Percentiles rank a stretch among this genome's conserved stretches.
These are phyloP conservation scores for Panagrolaimus sp. DNA, from an alignment of 1,140 invertebrate species.

Conservation along the genomic window DNA sequence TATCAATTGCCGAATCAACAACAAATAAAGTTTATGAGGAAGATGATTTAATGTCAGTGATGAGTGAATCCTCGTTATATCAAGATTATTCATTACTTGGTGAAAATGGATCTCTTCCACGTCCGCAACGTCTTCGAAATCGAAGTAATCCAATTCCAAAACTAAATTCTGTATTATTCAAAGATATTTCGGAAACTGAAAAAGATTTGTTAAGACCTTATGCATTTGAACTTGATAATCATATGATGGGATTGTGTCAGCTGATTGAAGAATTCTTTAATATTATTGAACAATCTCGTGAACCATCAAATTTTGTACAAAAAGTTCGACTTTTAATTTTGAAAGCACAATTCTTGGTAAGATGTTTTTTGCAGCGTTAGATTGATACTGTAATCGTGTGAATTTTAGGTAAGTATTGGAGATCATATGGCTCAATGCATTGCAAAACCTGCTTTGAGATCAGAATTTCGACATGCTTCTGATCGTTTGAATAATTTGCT, in stretches of 20 bases:
- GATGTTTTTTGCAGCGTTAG: no score
- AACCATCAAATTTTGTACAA: slow-evolving; percentile 31
- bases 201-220: slow-evolving; percentile 32
- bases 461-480: slow-evolving; percentile 22
- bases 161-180: neutral
- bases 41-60: slow-evolving; percentile 38
- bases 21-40: slow-evolving; percentile 35
- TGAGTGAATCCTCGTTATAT: slow-evolving; percentile 26
- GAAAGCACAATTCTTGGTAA: slow-evolving; percentile 31
- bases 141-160: no score
- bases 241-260: slow-evolving; percentile 16
- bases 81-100: neutral
- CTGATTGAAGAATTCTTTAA: slow-evolving; percentile 25
- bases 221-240: slow-evolving; percentile 27
- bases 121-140: neutral
- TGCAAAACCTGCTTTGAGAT: neutral
- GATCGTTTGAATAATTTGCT: slow-evolving; percentile 29
- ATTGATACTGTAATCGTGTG: no score
- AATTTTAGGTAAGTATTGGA: no score
- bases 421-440: slow-evolving; percentile 18
- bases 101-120: neutral
- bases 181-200: slow-evolving; percentile 29
- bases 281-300: slow-evolving; percentile 28
- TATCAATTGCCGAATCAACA: slow-evolving; percentile 17
- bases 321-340: slow-evolving; percentile 37